These are phyloP conservation scores for Pseudomugil tenellus DNA, from an alignment of 2,797 vertebrate genomes.

Conservation along the genomic window DNA sequence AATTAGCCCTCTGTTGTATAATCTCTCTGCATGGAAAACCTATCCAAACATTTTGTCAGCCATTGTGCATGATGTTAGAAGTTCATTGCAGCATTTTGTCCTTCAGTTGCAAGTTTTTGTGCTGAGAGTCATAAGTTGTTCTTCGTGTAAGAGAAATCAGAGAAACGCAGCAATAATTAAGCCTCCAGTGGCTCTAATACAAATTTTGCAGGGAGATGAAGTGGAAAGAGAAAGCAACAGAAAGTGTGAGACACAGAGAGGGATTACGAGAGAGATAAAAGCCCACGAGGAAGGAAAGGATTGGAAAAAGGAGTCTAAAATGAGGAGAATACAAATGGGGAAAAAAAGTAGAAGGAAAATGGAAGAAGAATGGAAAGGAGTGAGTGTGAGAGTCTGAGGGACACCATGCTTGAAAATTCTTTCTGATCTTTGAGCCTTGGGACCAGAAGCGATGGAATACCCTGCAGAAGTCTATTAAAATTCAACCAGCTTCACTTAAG, in stretches of 20 bases:
- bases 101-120: slow-evolving; percentile 65
- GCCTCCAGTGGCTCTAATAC: slow-evolving; percentile 76
- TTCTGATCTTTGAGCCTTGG: slow-evolving; percentile 79
- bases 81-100: slow-evolving; percentile 70
- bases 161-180: slow-evolving; percentile 74
- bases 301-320: slow-evolving; percentile 56
- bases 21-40: slow-evolving; percentile 39
- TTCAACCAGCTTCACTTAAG: slow-evolving; percentile 74
- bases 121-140: slow-evolving; percentile 67
- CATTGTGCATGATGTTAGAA: slow-evolving; percentile 61
- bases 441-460: slow-evolving; percentile 76
- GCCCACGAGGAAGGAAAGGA: slow-evolving; percentile 63
- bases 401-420: slow-evolving; percentile 79
- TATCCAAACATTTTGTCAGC: slow-evolving; percentile 65
- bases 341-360: slow-evolving; percentile 40
- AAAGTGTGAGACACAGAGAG: slow-evolving; percentile 41
- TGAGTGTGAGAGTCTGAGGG: slow-evolving; percentile 64
- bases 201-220: slow-evolving; percentile 71
- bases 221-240: slow-evolving; percentile 42
- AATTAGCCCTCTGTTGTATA: slow-evolving; percentile 54
- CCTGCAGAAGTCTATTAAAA: slow-evolving; percentile 80
- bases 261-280: slow-evolving; percentile 74
- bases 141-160: slow-evolving; percentile 58
- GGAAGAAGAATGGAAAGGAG: slow-evolving; percentile 42
- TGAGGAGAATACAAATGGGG: slow-evolving; percentile 43